Base-by-base conservation (phyloP, 1,140 invertebrate species). In the Sinella curviseta region DNA sequence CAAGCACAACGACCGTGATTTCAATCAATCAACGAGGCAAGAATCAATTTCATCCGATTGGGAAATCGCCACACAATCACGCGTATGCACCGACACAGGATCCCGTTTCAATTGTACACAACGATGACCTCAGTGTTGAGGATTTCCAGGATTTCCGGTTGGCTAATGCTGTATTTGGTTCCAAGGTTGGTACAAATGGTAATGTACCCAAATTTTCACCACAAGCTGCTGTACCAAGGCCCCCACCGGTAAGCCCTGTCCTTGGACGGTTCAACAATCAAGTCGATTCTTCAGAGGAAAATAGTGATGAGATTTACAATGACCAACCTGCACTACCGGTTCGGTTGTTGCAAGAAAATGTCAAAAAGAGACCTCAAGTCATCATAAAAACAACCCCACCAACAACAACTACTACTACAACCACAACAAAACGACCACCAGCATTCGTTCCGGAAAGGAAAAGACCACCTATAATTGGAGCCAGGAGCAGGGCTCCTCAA, bases 81-180 rank as follows among this genome's bases (percentile, higher is more conserved):
- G 81, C 79, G 33, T 84, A 81, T 70, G 81, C 83, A 1, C 81
- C 81, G 0, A 84, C 83, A 1, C 79, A 82, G 48, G 78, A 82
- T 60, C 83, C 83, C 1, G 65, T 82, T 8, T 34, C 16, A 33
- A 26, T 12, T 20, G 67, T 78, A n/a, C 70, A 81, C 12, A 57
- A 78, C 31, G 81, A 84, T 30, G 34, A 35, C 16, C 30, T 84
- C 36, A 77, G 57, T 33, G 76, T 76, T 0, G 81, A 82, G 76
- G 83, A 84, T 73, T 78, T 84, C 36, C 30, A 80, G 35, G 80
- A 81, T 55, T 82, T 78, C 57, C 35, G 77, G n/a, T 57, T 70
- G 14, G 83, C 81, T 1, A 78, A 82, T 60, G 33, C 73, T 2
- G 30, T 75, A 17, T 84, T 82, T 74, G 83, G 83, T n/a, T 80